Base-by-base conservation (phyloP, 2,888 invertebrate species). In the Drosophila cognata region DNA sequence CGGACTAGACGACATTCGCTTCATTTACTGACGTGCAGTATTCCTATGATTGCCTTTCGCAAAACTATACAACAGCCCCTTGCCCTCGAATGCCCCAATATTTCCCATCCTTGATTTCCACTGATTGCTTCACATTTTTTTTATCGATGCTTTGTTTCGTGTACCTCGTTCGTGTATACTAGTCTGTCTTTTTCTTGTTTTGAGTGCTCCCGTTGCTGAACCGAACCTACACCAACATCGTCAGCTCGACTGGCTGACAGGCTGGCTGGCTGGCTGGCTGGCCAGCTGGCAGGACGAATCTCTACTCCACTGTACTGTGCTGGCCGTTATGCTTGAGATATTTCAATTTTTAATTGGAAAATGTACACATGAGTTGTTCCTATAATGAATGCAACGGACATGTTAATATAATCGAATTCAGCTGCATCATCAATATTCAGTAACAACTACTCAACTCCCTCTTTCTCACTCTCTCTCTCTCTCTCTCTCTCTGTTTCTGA, bases 271-370 rank as follows among this genome's bases (percentile, higher is more conserved):
- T 6, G 36, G 25, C 64, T 38, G 10, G 29, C 53, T 36, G 64
- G 29, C 21, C 38, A 16, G 7, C 66, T 52, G 64, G 31, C 62
- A 48, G 46, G 64, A 57, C 55, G 73, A 77, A 73, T 75, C 79
- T 75, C 21, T 38, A 62, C 58, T 57, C 28, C 10, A 8, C 53
- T 6, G 10, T 25, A 1, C 53, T 2, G 28, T 61, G 35, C 62
- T 74, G 73, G 70, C 77, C 74, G 82, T 75, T 76, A 77, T 83
- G 83, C 87, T 83, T 73, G 74, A 85, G 89, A 90, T 90, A 90
- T 91, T 92, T 84, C 86, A 88, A 91, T 91, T 92, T 91, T 91
- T 91, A 91, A 91, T 91, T 92, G 89, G 91, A 92, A 92, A 91
- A 88, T 88, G 85, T 88, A 74, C 91, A 92, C 90, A 91, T 90